A percentile compares a stretch with the other conserved stretches of the same genome.
Conservation (phyloP, 2,113 vertebrate species). For the Istiophorus platypterus region DNA sequence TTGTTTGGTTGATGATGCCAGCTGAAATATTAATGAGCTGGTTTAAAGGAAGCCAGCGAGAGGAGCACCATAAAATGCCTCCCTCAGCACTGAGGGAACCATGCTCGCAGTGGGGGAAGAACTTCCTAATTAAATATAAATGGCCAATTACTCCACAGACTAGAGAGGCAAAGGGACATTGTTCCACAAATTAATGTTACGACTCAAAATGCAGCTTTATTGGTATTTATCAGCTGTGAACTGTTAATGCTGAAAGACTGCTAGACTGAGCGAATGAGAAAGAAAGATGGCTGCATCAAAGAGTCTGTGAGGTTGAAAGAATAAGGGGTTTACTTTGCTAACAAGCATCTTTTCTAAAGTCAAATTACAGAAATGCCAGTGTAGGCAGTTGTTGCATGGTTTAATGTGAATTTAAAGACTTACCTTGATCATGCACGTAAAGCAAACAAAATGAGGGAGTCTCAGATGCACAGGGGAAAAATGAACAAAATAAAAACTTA, state of each 20-base stretch:
- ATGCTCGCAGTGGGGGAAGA: conserved; percentile 70
- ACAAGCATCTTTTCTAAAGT: conserved; percentile 37
- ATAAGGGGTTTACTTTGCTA: conserved; percentile 10
- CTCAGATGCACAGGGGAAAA: conserved; percentile 21
- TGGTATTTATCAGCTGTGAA: conserved; percentile 69
- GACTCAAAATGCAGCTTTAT: conserved; percentile 76
- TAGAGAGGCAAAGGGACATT: conserved; percentile 74
- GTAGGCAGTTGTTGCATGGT: conserved; percentile 6
- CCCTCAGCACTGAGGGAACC: conserved; percentile 79
- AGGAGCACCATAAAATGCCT: conserved; percentile 78
- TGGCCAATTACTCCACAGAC: conserved; percentile 82
- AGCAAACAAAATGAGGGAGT: conserved; percentile 53
- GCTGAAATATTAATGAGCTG: conserved; percentile 84
- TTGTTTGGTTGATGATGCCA: conserved; percentile 84
- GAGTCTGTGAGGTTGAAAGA: conserved; percentile 1
- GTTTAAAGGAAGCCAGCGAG: conserved; percentile 78
- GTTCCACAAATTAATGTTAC: conserved; percentile 73
- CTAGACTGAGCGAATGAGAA: neutral
- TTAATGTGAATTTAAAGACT: conserved; percentile 50
- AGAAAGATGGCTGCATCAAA: conserved; percentile 24
- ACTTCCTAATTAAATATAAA: conserved; percentile 85
- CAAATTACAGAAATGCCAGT: conserved; percentile 8
- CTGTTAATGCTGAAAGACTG: conserved; percentile 44
- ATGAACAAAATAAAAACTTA: conserved; percentile 41
- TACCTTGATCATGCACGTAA: conserved; percentile 73